Base-by-base conservation (phyloP, 2,888 invertebrate genomes). In the Melinaea menophilus region DNA sequence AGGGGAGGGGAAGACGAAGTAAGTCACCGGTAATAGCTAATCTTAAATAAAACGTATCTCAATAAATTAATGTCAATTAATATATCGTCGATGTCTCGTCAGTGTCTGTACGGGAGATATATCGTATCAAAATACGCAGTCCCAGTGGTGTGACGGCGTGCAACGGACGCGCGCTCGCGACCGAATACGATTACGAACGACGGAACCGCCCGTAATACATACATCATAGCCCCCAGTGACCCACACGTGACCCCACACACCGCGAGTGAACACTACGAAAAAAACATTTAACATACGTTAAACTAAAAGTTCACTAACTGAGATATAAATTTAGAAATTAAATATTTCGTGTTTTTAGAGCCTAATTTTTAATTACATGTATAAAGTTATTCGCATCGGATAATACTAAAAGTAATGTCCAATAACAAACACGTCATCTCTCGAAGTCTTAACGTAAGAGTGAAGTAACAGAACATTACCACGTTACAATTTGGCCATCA, bases 201-300 rank as follows among this genome's bases (percentile, higher is more conserved):
- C 72, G 71, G 70, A 74, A 74, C 75, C 76, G 81, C 80, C 79
- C 82, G 84, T 82, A 83, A 84, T 79, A 76, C 75, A 75, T 76
- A 76, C 68, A 74, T 77, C 73, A 74, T 75, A 75, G 74, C 75
- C 73, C 70, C 67, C 64, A 65, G 56, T 56, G 68, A 63, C 62
- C 46, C 58, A 63, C 62, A 58, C 65, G 64, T 48, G 63, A 68
- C 72, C 71, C 73, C 70, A 76, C 75, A 61, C 61, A 63, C 47
- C 69, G 71, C 69, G 73, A 72, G 72, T 72, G 73, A 51, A 55
- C 65, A 58, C 56, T 37, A 59, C 51, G 41, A 51, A 56, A 51
- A 60, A 58, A 61, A 47, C 35, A 37, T 46, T 33, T 31, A 51
- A 56, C 22, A 51, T 56, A 47, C 35, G 9, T 31, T 31, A 9